A percentile compares a stretch with the other conserved stretches of the same genome.
phyloP scores from a whole-genome alignment of 2,888 invertebrate genomes.

The Drosophila meridiana region DNA sequence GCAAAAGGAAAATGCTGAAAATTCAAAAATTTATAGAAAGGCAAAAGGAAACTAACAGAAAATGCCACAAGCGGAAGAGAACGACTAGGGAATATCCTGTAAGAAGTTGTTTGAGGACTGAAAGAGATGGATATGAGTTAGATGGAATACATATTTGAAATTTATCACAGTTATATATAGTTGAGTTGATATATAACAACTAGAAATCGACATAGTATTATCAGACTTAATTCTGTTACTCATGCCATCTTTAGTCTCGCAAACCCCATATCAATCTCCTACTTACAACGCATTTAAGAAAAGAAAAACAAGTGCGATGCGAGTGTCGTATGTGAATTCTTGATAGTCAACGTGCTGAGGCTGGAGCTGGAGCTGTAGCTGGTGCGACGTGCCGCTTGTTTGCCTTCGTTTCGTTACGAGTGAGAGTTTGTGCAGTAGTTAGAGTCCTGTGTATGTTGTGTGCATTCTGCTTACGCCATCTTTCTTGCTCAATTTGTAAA shows the following conservation, averaged over 20 bases:
- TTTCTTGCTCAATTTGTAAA: conserved; percentile 80
- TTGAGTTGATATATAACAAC: no score
- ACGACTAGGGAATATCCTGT: conserved; percentile 5
- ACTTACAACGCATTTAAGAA: conserved; percentile 17
- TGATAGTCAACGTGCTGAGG: conserved; percentile 58
- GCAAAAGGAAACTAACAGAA: conserved; percentile 39
- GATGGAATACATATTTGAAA: background rate
- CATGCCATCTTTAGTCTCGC: background rate
- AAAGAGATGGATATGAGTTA: background rate
- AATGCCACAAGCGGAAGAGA: conserved; percentile 26
- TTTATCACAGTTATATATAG: no score
- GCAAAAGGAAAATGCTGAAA: conserved; percentile 48
- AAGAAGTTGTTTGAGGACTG: no score
- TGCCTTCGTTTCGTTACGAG: conserved; percentile 35
- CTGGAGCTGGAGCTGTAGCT: conserved; percentile 20
- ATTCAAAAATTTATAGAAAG: conserved; percentile 70
- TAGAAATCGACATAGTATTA: no score
- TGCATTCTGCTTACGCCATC: conserved; percentile 74
- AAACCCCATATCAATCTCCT: background rate
- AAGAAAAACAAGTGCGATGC: conserved; percentile 32
- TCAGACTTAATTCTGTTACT: background rate
- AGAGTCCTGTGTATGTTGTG: conserved; percentile 28
- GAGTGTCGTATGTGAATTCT: conserved; percentile 57
- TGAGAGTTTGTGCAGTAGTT: conserved; percentile 27
- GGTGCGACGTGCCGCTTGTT: conserved; percentile 60